phyloP scores from a whole-genome alignment of 2,113 vertebrate species.

The Macrotus californicus region DNA sequence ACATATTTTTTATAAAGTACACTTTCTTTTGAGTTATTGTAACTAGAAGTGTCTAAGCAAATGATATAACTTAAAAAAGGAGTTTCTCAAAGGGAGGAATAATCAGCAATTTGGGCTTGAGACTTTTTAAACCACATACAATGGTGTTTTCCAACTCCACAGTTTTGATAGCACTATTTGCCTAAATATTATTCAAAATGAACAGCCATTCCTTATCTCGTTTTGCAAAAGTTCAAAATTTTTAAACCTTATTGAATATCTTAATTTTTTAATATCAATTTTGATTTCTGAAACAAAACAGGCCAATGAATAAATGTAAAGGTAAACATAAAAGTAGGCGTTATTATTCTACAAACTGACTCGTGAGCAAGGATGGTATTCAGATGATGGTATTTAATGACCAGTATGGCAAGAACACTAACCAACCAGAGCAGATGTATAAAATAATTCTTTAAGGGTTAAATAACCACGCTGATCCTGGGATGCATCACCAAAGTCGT shows the following conservation, averaged over 20 bases:
- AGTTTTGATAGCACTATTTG: background rate
- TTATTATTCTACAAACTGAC: background rate
- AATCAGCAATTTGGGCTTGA: background rate
- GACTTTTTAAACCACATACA: background rate
- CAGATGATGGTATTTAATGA: background rate
- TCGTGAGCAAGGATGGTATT: background rate
- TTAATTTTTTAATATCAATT: background rate
- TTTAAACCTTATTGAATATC: background rate
- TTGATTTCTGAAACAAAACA: background rate
- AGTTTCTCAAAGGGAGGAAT: background rate
- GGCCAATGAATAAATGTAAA: background rate
- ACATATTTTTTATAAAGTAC: background rate
- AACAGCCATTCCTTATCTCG: background rate
- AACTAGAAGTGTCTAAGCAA: conserved; percentile 6
- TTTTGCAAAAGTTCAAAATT: background rate
- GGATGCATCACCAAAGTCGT: background rate
- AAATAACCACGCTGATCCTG: background rate
- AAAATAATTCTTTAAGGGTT: background rate
- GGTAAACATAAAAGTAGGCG: background rate
- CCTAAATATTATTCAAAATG: background rate
- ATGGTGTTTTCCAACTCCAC: background rate
- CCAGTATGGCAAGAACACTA: background rate
- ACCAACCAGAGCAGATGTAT: accelerated
- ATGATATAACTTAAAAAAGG: background rate
- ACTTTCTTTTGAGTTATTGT: background rate